These are phyloP conservation scores for Myotis pilosus DNA, from an alignment of 2,797 vertebrate genomes.

Conservation along the genomic window DNA sequence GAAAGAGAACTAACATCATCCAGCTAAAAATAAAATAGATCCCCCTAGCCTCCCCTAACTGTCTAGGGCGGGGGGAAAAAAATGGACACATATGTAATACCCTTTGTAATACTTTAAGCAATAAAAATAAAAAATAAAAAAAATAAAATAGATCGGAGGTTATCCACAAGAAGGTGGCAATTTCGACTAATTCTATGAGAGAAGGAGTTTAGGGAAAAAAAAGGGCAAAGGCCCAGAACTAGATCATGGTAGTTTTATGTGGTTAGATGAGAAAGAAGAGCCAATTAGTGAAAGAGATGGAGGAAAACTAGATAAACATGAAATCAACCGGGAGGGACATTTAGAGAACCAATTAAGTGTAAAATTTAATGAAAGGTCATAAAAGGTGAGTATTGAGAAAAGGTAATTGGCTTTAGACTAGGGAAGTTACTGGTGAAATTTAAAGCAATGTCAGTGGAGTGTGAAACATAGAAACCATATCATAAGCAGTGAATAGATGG, in stretches of 20 bases:
- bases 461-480: neutral
- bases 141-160: neutral
- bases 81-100: too few species aligned
- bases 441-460: neutral
- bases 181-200: slow-evolving; percentile 11
- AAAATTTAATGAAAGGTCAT: slow-evolving; percentile 33
- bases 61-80: too few species aligned
- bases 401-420: neutral
- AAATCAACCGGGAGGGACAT: neutral
- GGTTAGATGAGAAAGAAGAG: neutral
- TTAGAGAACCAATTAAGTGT: neutral
- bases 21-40: neutral
- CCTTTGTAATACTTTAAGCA: too few species aligned
- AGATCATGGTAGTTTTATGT: neutral
- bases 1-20: neutral
- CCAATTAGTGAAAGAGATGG: neutral
- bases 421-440: neutral
- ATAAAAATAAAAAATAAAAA: too few species aligned
- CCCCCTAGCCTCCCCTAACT: too few species aligned
- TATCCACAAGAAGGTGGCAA: neutral
- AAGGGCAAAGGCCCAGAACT: neutral
- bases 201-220: neutral
- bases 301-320: slow-evolving; percentile 21
- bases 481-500: neutral
- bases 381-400: slow-evolving; percentile 5